These are phyloP conservation scores for Agonum fuliginosum DNA, from an alignment of 2,888 invertebrate species.

Conservation along the genomic window DNA sequence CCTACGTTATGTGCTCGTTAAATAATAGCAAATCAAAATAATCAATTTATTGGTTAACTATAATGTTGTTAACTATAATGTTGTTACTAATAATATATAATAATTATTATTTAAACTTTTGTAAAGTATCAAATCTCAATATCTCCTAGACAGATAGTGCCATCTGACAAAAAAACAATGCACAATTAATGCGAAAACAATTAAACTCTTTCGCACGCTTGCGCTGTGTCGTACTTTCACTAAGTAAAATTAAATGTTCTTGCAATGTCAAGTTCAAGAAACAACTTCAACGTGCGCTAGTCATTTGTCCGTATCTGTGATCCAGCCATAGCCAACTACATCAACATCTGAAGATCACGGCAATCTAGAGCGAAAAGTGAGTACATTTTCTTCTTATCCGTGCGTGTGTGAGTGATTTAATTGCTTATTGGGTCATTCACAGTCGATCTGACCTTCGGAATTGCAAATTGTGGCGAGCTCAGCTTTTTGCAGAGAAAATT, in stretches of 20 bases:
- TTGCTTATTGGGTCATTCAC: conserved; percentile 52
- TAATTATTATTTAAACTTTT: too few species aligned
- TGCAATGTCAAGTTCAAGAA: conserved; percentile 35
- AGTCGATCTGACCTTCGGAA: conserved; percentile 32
- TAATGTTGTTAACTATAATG: too few species aligned
- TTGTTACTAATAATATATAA: too few species aligned
- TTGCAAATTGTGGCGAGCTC: conserved; percentile 45
- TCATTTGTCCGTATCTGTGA: conserved; percentile 34
- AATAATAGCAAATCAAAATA: too few species aligned
- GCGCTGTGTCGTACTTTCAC: conserved; percentile 24
- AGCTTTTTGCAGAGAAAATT: conserved; percentile 35
- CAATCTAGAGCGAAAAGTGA: conserved; percentile 22
- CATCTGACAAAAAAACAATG: background rate
- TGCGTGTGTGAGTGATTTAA: conserved; percentile 38
- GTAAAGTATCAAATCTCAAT: too few species aligned
- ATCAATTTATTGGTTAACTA: too few species aligned
- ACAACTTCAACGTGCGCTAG: background rate
- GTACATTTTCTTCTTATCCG: conserved; percentile 26
- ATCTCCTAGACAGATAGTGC: too few species aligned
- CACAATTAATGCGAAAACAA: background rate
- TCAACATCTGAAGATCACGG: conserved; percentile 23
- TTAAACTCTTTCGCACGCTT: background rate
- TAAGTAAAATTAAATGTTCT: background rate
- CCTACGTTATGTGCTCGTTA: too few species aligned
- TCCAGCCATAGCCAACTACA: background rate